Evolutionary conservation across 2,888 invertebrate genomes (phyloP), one percentile per base, ranked within the genome.

Genomic region (Pherbina coryleti): DNA sequence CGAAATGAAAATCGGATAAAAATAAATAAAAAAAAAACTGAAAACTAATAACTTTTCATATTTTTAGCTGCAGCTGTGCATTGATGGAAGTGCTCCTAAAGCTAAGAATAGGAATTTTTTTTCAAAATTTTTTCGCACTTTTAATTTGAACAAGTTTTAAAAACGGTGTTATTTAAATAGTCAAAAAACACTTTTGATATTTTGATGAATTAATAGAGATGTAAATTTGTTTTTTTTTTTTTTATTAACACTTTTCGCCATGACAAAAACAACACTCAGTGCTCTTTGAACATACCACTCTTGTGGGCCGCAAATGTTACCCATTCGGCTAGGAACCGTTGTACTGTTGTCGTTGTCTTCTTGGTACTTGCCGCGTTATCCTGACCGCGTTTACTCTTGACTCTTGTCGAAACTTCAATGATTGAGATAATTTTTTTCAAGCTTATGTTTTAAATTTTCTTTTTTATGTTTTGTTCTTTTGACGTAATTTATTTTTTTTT

Each of bases 231-330:
- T 55, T 22, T 55, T 55, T 22, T 55, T 11, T 22, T 8, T 22
- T 55, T 55, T 14, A n/a, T 31, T 25, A 1, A 31, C 31, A 31
- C 14, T 64, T 31, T 14, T 64, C 28, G 25, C 22, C 7, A 64
- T 31, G n/a, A 64, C 44, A 44, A 64, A 64, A 3, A 28, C 22
- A 53, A 25, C 1, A 14, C 49, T 28, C n/a, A 9, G 5, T 25
- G 51, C n/a, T 22, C 1, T 31, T 8, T 5, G 17, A 51, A 80
- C 80, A 71, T 79, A 82, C 80, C 76, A 77, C 55, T 78, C 77
- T 60, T 73, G 78, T 44, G 66, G 79, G 73, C 44, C 44, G 14
- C 82, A 82, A 79, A 82, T 78, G 79, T 82, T 82, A 51, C 81
- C 81, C 81, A 81, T 82, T 80, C 79, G 78, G 79, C 11, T 73